Evolutionary conservation across 1,140 invertebrate species (phyloP).

Genomic region (Lethrus apterus): DNA sequence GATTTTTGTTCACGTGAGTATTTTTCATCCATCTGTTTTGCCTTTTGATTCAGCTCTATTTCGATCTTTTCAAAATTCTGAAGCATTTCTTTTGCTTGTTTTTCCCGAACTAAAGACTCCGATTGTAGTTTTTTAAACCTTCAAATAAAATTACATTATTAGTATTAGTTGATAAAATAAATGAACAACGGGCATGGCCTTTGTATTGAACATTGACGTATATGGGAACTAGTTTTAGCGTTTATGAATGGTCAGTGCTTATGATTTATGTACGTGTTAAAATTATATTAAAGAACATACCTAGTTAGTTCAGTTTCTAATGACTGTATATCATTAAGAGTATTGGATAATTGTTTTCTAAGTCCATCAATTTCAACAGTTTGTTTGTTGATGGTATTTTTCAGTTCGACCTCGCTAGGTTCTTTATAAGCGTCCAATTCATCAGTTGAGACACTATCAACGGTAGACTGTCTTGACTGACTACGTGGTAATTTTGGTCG

Average conservation of each 20-base stretch:
- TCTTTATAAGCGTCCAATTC: slow-evolving; percentile 45
- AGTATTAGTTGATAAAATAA: not conserved
- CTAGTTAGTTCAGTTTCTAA: slow-evolving; percentile 37
- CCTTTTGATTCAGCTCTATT: slow-evolving; percentile 57
- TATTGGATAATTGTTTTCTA: slow-evolving; percentile 58
- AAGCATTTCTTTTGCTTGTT: slow-evolving; percentile 61
- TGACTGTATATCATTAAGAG: slow-evolving; percentile 30
- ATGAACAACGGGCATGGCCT: no score
- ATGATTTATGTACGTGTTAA: no score
- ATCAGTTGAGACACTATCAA: slow-evolving; percentile 57
- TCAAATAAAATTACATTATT: slow-evolving; percentile 11
- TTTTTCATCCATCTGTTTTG: slow-evolving; percentile 64
- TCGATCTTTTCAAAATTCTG: slow-evolving; percentile 61
- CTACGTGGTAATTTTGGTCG: slow-evolving; percentile 54
- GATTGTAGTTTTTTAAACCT: slow-evolving; percentile 59
- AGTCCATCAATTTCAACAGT: slow-evolving; percentile 61
- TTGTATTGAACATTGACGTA: no score
- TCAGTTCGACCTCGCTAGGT: slow-evolving; percentile 19
- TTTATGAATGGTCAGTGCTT: no score
- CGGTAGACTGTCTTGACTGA: slow-evolving; percentile 56
- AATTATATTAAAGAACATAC: slow-evolving; percentile 17
- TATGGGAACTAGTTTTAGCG: no score
- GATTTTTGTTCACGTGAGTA: slow-evolving; percentile 56
- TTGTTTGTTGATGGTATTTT: slow-evolving; percentile 46
- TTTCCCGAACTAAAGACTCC: slow-evolving; percentile 55